Conservation (phyloP, 2,113 vertebrate genomes). For the Thunnus maccoyii region DNA sequence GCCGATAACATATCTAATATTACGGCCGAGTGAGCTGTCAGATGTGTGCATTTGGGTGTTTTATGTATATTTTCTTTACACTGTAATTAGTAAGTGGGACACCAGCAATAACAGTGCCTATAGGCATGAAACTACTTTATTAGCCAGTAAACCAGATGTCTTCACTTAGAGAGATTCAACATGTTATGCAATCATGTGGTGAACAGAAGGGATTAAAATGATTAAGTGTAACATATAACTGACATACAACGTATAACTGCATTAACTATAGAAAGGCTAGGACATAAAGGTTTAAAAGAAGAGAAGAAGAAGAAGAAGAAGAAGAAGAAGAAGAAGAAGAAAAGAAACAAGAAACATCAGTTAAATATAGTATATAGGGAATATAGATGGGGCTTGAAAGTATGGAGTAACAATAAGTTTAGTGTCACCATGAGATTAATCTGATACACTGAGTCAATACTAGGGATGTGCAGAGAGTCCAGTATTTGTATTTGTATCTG, state of each 20-base stretch:
- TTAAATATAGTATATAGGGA: no score
- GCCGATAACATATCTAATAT: constrained; percentile 47
- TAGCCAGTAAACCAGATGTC: constrained; percentile 23
- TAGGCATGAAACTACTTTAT: constrained; percentile 9
- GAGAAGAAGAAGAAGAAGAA: no score
- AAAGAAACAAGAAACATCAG: no score
- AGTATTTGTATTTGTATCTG: no score
- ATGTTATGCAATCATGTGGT: not conserved
- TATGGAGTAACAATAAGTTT: no score
- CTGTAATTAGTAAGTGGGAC: constrained; percentile 33
- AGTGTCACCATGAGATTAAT: no score
- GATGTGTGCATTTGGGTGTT: constrained; percentile 31
- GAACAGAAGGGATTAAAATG: constrained; percentile 1
- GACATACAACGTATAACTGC: not conserved
- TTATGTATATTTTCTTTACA: not conserved
- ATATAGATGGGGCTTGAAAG: no score
- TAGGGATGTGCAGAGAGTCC: no score
- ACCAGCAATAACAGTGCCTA: not conserved
- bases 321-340: no score
- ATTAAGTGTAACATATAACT: not conserved
- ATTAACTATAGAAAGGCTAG: not conserved
- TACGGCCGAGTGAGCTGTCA: constrained; percentile 37
- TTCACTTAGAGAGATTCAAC: not conserved
- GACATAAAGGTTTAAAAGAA: not conserved
- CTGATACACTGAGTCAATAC: no score